Conservation (phyloP, 1,140 invertebrate species). For the Oppia nitens region DNA sequence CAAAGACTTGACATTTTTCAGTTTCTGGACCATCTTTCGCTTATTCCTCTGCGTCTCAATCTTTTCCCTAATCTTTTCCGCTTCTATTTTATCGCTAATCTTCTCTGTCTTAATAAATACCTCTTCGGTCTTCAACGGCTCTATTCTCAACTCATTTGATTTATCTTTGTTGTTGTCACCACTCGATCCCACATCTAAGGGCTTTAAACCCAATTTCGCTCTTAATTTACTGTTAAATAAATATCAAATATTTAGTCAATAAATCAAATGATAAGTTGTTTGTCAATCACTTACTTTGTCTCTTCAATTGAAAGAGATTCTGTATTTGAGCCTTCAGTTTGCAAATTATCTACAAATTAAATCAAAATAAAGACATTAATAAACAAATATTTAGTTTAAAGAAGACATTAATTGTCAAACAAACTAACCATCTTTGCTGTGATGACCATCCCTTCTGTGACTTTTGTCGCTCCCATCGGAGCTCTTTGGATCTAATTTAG, state of each 20-base stretch:
- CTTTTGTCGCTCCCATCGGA: neutral
- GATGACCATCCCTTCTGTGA: neutral
- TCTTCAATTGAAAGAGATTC: constrained; percentile 60
- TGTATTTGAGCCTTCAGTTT: neutral
- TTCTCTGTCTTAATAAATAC: constrained; percentile 38
- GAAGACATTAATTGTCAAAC: neutral
- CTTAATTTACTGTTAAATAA: constrained; percentile 43
- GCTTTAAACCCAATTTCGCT: constrained; percentile 82
- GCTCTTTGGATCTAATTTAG: neutral
- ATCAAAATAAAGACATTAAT: neutral
- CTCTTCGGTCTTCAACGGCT: constrained; percentile 28
- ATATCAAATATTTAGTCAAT: neutral
- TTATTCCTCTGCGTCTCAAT: constrained; percentile 28
- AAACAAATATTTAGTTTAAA: neutral
- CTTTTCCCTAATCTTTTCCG: constrained; percentile 67
- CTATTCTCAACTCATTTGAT: constrained; percentile 14
- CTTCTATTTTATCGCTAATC: constrained; percentile 48
- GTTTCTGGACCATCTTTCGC: constrained; percentile 15
- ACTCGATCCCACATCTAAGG: constrained; percentile 43
- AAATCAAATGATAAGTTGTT: constrained; percentile 13
- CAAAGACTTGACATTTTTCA: constrained; percentile 14
- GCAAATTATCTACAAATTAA: neutral
- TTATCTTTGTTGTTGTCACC: constrained; percentile 18
- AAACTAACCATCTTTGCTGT: neutral
- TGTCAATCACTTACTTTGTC: constrained; percentile 67